Base-by-base conservation (phyloP, 2,888 invertebrate species). In the Acanthosepion lycidas region DNA sequence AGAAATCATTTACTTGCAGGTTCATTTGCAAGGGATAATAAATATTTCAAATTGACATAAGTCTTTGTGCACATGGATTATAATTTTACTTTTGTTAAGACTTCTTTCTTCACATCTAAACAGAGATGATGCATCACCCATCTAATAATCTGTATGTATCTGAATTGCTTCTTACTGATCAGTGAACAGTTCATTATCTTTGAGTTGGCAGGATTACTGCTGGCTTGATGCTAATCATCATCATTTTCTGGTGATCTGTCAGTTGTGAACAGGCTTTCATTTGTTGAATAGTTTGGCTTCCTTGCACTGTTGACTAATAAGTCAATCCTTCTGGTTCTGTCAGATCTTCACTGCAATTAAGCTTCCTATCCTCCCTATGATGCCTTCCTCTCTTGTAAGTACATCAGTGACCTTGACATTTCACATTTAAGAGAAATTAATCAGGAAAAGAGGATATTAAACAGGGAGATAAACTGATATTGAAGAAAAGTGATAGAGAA, bases 171-270 rank as follows among this genome's bases (percentile, higher is more conserved):
- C 33, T 78, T 15, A 78, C 33, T 78, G 78, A 33, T n/a, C n/a
- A 78, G 78, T 78, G n/a, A 78, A 78, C 18, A 78, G 78, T 78
- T 78, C n/a, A 78, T 78, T 78, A 78, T 78, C 78, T n/a, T 33
- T 33, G 18, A 78, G n/a, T 78, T 33, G 9, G 78, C 78, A n/a
- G n/a, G n/a, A 33, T n/a, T 78, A 78, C 78, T 78, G n/a, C 28
- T 78, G 78, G n/a, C 78, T n/a, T 78, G 28, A 78, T 78, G 78
- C 78, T 33, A 78, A 78, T 78, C 78, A 78, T 78, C n/a, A 78
- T 78, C n/a, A 78, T 78, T n/a, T 78, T 78, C 33, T 12, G 78
- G 78, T 23, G 23, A 59, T 59, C 59, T 23, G 78, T 33, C n/a
- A n/a, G n/a, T 33, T 12, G 3, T 33, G n/a, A n/a, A 78, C 78